These are phyloP conservation scores for Eledona agricola DNA, from an alignment of 2,888 invertebrate species.

Conservation along the genomic window DNA sequence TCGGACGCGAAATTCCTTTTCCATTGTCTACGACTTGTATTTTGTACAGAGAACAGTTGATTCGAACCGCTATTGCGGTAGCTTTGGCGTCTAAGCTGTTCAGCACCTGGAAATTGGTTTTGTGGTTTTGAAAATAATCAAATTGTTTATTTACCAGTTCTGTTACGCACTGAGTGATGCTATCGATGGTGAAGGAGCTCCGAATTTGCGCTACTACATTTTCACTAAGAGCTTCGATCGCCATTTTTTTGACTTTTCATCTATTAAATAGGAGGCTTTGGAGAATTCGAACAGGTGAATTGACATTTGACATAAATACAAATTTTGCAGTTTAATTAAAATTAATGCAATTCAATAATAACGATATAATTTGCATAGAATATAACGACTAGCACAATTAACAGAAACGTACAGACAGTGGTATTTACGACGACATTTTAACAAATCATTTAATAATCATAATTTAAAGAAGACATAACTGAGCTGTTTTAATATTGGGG, in stretches of 20 bases:
- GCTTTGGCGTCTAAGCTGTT: slow-evolving; percentile 78
- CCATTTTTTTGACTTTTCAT: slow-evolving; percentile 50
- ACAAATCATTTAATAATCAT: too few relatives aligned
- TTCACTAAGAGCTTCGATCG: slow-evolving; percentile 51
- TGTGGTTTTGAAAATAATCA: background rate
- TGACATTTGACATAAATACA: background rate
- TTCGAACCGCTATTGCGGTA: slow-evolving; percentile 73
- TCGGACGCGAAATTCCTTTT: slow-evolving; percentile 67
- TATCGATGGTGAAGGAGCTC: slow-evolving; percentile 68
- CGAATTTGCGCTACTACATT: slow-evolving; percentile 66
- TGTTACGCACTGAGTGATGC: slow-evolving; percentile 68
- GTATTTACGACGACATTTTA: too few relatives aligned
- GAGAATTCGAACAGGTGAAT: slow-evolving; percentile 5
- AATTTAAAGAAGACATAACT: too few relatives aligned
- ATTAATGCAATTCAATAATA: too few relatives aligned
- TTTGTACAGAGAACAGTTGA: slow-evolving; percentile 68
- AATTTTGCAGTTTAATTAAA: slow-evolving; percentile 15
- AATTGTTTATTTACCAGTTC: slow-evolving; percentile 67
- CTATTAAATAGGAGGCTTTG: slow-evolving; percentile 6
- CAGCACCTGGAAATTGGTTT: slow-evolving; percentile 64
- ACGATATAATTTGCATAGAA: too few relatives aligned
- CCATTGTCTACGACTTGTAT: slow-evolving; percentile 85
- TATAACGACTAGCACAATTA: too few relatives aligned
- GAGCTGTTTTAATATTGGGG: too few relatives aligned
- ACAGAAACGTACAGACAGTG: too few relatives aligned